Percentiles rank a stretch among this genome's conserved stretches.
These are phyloP conservation scores for Cetonia aurata DNA, from an alignment of 2,888 invertebrate genomes.

Conservation along the genomic window DNA sequence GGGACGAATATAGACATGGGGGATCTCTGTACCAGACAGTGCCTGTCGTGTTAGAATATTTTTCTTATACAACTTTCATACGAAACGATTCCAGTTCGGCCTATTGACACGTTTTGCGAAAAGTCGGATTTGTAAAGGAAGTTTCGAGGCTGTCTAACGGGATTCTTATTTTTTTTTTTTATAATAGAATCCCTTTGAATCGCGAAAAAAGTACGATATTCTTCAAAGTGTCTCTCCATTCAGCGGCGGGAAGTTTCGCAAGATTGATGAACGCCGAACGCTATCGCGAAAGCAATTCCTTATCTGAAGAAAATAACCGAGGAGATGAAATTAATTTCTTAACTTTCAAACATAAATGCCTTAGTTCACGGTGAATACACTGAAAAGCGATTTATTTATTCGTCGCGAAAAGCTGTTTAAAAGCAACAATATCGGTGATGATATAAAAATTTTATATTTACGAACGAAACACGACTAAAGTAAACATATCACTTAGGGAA, in stretches of 20 bases:
- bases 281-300: neutral
- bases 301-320: neutral
- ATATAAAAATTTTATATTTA: neutral
- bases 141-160: constrained; percentile 25
- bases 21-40: constrained; percentile 36
- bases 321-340: too few relatives aligned
- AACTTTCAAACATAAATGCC: too few relatives aligned
- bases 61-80: constrained; percentile 32
- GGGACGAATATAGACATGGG: constrained; percentile 20
- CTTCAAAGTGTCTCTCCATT: constrained; percentile 23
- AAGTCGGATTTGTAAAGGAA: constrained; percentile 37
- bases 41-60: constrained; percentile 39
- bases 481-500: constrained; percentile 17
- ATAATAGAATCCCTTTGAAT: constrained; percentile 7
- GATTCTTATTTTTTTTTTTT: constrained; percentile 23
- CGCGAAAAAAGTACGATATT: constrained; percentile 18
- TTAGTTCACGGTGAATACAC: too few relatives aligned
- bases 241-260: constrained; percentile 16
- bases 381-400: too few relatives aligned
- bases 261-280: constrained; percentile 32
- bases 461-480: constrained; percentile 9
- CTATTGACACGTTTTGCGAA: constrained; percentile 37
- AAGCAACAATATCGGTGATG: too few relatives aligned
- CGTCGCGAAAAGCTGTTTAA: too few relatives aligned
- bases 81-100: constrained; percentile 25